Evolutionary conservation across 2,888 invertebrate species (phyloP).

Genomic region (Uropetala carovei): DNA sequence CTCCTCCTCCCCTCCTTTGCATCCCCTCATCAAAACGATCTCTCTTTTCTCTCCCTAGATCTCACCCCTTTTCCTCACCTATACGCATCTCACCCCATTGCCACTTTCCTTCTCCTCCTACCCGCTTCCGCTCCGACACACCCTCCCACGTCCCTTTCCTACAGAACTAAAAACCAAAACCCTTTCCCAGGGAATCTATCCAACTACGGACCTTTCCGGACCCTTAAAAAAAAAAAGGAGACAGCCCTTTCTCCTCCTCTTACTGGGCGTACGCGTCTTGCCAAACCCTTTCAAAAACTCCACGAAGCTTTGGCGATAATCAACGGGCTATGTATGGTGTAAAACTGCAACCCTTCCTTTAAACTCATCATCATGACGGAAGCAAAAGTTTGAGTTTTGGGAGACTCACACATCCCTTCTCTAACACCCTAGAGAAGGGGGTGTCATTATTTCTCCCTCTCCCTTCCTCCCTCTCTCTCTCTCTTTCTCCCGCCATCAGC

Average conservation of each 20-base stretch:
- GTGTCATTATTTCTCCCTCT: conserved; percentile 6
- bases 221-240: not conserved
- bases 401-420: not conserved
- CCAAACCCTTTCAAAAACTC: conserved; percentile 10
- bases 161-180: not conserved
- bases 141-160: not conserved
- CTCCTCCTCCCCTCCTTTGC: not conserved
- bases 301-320: conserved; percentile 21
- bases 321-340: conserved; percentile 5
- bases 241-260: conserved; percentile 39
- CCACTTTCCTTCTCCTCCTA: conserved; percentile 4
- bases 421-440: not conserved
- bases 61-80: conserved; percentile 63
- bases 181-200: not conserved
- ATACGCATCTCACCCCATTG: conserved; percentile 50
- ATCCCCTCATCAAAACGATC: conserved; percentile 51
- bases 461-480: not conserved
- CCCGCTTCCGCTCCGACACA: conserved; percentile 34
- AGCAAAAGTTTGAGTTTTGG: conserved; percentile 46
- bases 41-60: conserved; percentile 41
- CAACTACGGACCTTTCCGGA: conserved; percentile 8
- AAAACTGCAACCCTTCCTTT: conserved; percentile 60
- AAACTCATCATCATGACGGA: conserved; percentile 56
- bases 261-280: conserved; percentile 36
- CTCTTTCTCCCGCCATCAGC: not conserved